A percentile compares a stretch with the other conserved stretches of the same genome.
These are phyloP conservation scores for Thunnus thynnus DNA, from an alignment of 2,113 vertebrate genomes.

Conservation along the genomic window DNA sequence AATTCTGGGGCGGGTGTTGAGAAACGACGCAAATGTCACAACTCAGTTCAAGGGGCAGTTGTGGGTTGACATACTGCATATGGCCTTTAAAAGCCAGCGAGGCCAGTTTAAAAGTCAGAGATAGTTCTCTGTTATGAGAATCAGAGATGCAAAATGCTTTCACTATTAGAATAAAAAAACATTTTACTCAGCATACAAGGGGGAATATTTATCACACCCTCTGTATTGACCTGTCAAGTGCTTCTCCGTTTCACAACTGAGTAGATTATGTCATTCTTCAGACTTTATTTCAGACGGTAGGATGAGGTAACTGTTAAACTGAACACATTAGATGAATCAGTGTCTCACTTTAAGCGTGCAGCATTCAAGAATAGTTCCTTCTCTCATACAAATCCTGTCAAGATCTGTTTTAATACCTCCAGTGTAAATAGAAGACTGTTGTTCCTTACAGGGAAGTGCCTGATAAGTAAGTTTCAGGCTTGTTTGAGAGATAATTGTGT, in stretches of 20 bases:
- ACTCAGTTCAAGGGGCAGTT: background rate
- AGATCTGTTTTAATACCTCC: background rate
- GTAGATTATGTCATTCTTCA: too few species aligned
- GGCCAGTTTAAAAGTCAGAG: background rate
- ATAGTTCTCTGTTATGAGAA: background rate
- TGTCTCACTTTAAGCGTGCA: too few species aligned
- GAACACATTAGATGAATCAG: too few species aligned
- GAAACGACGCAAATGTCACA: background rate
- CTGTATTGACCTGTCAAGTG: background rate
- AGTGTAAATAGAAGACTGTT: background rate
- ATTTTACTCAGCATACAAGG: background rate
- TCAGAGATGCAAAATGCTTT: background rate
- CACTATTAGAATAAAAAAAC: background rate
- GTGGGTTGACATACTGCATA: too few species aligned
- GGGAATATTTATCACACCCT: background rate
- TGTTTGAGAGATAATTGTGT: slow-evolving; percentile 10
- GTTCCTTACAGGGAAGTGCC: background rate
- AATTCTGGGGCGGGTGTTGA: background rate
- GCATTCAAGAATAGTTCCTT: background rate
- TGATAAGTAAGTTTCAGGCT: background rate
- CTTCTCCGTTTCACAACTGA: background rate
- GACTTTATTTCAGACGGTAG: too few species aligned
- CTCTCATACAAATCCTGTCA: background rate
- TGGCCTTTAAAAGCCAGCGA: background rate
- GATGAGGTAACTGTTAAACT: background rate